Evolutionary conservation across 2,888 invertebrate genomes (phyloP).

Genomic region (Cyclophora albipunctata): DNA sequence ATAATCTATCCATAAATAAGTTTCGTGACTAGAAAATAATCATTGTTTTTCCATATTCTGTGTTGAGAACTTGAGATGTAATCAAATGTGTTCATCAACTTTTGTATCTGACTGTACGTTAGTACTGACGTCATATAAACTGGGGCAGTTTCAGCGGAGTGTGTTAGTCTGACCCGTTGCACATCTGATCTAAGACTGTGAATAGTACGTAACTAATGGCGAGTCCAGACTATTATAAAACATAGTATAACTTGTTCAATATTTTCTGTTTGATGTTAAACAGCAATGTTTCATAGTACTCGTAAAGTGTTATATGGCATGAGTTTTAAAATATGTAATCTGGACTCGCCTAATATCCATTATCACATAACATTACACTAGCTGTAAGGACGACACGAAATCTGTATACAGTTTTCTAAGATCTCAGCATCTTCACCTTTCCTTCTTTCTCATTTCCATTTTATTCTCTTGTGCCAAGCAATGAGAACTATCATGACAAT

Average conservation of each 20-base stretch:
- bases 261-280: no score
- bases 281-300: no score
- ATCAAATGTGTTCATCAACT: no score
- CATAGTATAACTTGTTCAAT: no score
- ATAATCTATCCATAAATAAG: no score
- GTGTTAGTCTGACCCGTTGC: conserved; percentile 21
- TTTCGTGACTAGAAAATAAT: no score
- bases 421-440: conserved; percentile 55
- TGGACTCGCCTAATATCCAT: conserved; percentile 22
- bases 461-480: conserved; percentile 57
- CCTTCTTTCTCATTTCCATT: conserved; percentile 35
- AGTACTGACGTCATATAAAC: no score
- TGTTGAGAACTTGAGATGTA: no score
- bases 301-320: no score
- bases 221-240: no score
- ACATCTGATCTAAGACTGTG: conserved; percentile 57
- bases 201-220: conserved; percentile 35
- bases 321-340: conserved; percentile 24
- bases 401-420: conserved; percentile 65
- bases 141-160: conserved; percentile 10
- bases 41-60: no score
- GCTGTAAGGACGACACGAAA: conserved; percentile 39
- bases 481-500: conserved; percentile 61
- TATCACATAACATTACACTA: conserved; percentile 21
- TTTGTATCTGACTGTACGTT: no score